Conservation (phyloP, 2,888 invertebrate genomes). For the Epistrophe eligans region DNA sequence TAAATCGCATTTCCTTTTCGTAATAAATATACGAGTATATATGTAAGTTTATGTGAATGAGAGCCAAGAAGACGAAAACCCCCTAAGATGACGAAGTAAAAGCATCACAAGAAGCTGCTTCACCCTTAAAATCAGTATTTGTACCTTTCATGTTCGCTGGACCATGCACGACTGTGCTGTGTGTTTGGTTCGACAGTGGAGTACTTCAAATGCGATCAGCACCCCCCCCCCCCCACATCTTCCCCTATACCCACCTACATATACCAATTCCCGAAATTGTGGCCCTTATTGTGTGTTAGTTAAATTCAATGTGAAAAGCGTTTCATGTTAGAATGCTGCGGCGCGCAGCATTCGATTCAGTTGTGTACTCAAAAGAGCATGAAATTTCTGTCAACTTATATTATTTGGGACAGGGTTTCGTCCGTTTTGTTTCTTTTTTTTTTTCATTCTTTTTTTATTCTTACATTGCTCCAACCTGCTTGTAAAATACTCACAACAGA, state of each 20-base stretch:
- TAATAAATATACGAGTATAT: not conserved
- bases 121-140: constrained; percentile 62
- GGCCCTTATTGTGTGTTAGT: constrained; percentile 69
- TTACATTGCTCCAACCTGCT: not conserved
- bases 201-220: constrained; percentile 50
- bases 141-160: constrained; percentile 73
- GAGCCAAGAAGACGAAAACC: constrained; percentile 45
- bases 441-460: not conserved
- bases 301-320: constrained; percentile 73
- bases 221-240: not conserved
- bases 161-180: constrained; percentile 56
- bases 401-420: constrained; percentile 36
- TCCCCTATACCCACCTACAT: not conserved
- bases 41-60: constrained; percentile 36
- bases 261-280: not conserved
- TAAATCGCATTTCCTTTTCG: constrained; percentile 67
- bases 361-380: constrained; percentile 74
- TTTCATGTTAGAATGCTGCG: constrained; percentile 67
- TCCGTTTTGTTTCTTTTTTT: constrained; percentile 11
- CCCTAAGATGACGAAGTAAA: constrained; percentile 25
- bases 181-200: constrained; percentile 24
- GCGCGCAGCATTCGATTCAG: constrained; percentile 71
- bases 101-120: constrained; percentile 36
- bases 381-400: constrained; percentile 73
- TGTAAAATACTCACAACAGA: not conserved